Evolutionary conservation across 2,888 invertebrate species (phyloP), one percentile per base, ranked within the genome.

Genomic region (Trichogramma evanescens): DNA sequence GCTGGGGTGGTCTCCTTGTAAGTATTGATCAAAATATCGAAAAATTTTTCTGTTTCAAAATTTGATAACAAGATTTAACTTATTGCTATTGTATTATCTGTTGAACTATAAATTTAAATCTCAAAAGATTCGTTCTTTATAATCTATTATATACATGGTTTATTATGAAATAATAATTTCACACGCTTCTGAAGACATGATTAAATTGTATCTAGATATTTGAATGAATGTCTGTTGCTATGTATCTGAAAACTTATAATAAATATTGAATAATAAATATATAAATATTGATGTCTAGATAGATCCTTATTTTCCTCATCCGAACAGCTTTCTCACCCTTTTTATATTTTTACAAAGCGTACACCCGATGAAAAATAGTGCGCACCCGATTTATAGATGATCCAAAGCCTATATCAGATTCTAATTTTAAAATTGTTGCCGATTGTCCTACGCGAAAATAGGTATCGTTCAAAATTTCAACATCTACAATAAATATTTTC

Each of bases 231-330:
- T 74, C 71, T 74, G 73, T 73, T 74, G 73, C 64, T 69, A 72
- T 75, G 71, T 74, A 74, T 71, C 72, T 71, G 69, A 71, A 72
- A 68, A 71, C 73, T 71, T 75, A 69, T 70, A 75, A 72, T 73
- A 74, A 75, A 75, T 69, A 72, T 68, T 63, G 61, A 56, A 69
- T 58, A 56, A 55, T 61, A 57, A 45, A 59, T 39, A 40, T 8
- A 48, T 38, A 48, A 40, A n/a, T 56, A 6, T 49, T 56, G 26
- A 26, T 26, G 26, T 26, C 26, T 26, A 26, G 26, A 26, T 26
- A 26, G 26, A 26, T 26, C 26, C 26, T 26, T 2, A 26, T 26
- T 26, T 26, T 26, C 26, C 26, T 26, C 26, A 26, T 26, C 1
- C 26, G 26, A 26, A 26, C 2, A 26, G 2, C 26, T 26, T 26